Evolutionary conservation across 2,113 vertebrate species (phyloP), one percentile per base, ranked within the genome.

Genomic region (Channa argus): DNA sequence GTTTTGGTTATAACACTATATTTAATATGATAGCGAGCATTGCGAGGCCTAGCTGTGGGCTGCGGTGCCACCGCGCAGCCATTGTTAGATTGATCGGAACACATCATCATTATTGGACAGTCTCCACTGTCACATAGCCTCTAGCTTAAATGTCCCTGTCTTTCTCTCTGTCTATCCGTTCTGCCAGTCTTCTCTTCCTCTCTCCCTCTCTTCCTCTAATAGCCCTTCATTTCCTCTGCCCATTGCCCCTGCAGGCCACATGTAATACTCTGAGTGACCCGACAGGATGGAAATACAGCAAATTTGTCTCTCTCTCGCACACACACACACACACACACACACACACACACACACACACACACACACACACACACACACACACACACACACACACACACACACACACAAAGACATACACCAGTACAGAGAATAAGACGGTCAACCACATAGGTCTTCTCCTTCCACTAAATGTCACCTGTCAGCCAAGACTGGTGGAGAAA

Each of bases 181-280:
- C 81, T 80, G 74, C 69, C 84, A 81, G 71, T 88, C 80, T 80
- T 88, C 80, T 87, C 77, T 74, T 41, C 71, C 71, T 77, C 43
- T 77, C 43, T 77, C 54, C 74, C 79, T 72, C 83, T 74, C 74
- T 82, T 44, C 62, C 55, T 80, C 85, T 92, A 92, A 93, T 92
- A 90, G 88, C 78, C 89, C 80, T 84, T 91, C 86, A 92, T 93
- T 92, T 92, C 85, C 83, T 90, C 80, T 85, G 76, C 77, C 88
- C 84, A 87, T 86, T 88, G 89, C 84, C 89, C 90, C 91, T 91
- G 82, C 91, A 90, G 92, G 91, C 92, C 89, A 92, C 87, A 80
- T 86, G 90, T 92, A 91, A 89, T 82, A 91, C 93, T 93, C 91
- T 92, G 85, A 74, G 76, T 94, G 92, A 94, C 93, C 92, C 73